Conservation (phyloP, 2,113 vertebrate genomes). For the Steatornis caripensis region DNA sequence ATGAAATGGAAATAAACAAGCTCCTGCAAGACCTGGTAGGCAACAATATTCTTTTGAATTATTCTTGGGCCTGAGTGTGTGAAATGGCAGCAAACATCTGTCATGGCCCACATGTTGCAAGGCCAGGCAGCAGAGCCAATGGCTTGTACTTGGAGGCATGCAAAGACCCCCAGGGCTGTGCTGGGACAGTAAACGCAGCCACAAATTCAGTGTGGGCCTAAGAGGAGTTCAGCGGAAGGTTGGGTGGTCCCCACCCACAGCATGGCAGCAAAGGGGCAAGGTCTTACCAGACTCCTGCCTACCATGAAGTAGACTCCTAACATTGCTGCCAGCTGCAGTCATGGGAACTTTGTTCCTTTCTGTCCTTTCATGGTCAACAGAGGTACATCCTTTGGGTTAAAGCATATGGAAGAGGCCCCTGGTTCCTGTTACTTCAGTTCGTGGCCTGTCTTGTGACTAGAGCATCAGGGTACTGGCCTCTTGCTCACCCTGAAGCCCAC, state of each 20-base stretch:
- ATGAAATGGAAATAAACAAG: constrained; percentile 16
- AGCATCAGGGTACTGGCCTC: background rate
- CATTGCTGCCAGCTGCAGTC: background rate
- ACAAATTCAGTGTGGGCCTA: background rate
- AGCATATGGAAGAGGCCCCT: background rate
- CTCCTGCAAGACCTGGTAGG: constrained; percentile 63
- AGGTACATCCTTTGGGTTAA: background rate
- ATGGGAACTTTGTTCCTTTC: background rate
- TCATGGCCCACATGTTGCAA: background rate
- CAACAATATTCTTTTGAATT: background rate
- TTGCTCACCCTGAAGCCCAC: background rate
- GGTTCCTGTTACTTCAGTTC: background rate
- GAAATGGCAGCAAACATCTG: background rate
- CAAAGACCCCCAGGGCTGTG: background rate
- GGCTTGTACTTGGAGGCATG: rapidly evolving
- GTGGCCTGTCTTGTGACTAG: background rate
- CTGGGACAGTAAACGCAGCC: background rate
- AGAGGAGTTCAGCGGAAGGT: background rate
- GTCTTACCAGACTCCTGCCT: background rate
- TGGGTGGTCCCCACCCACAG: background rate
- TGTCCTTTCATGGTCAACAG: background rate
- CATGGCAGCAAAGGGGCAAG: background rate
- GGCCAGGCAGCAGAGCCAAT: background rate
- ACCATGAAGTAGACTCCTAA: background rate
- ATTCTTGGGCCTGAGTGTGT: background rate